Base-by-base conservation (phyloP, 1,140 invertebrate genomes). In the Eciton burchellii region DNA sequence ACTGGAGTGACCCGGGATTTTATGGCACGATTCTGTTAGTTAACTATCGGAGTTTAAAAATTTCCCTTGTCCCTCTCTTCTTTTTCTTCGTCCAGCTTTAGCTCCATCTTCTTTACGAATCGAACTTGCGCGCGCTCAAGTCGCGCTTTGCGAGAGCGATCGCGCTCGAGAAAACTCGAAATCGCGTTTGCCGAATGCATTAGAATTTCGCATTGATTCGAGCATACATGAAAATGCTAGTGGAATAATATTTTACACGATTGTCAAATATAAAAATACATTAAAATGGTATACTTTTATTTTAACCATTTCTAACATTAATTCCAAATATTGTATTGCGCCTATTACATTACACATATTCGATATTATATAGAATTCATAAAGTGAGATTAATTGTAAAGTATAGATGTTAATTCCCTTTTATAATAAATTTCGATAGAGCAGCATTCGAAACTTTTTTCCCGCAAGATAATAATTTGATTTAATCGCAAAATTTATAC, bases 21-120 rank as follows among this genome's bases (percentile, higher is more conserved):
- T 86, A 83, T 24, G 41, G 52, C 45, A 3, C 71, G 57, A 82
- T 86, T 86, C 41, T 62, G 57, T 77, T 83, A 72, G 81, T 87
- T 85, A 60, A 87, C 19, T 73, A 66, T 76, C 60, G 59, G 63
- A 81, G 47, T 79, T 82, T 29, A 43, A 49, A 71, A 65, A n/a
- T 82, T 68, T 49, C 21, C 21, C 70, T 79, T 79, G 49, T n/a
- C 8, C 41, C n/a, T 19, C 21, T 68, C 21, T 66, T 77, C 52
- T 41, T 68, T 1, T 29, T 66, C 41, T 12, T 4, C n/a, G 45
- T n/a, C n/a, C n/a, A n/a, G 35, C 26, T 81, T 60, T 35, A 45
- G 66, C 21, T n/a, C 16, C 35, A 49, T 9, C 41, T 21, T 11
- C 57, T 70, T 79, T 79, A 79, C 43, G 19, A 60, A 26, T n/a